Conservation (phyloP, 2,113 vertebrate genomes). For the Fulica atra region DNA sequence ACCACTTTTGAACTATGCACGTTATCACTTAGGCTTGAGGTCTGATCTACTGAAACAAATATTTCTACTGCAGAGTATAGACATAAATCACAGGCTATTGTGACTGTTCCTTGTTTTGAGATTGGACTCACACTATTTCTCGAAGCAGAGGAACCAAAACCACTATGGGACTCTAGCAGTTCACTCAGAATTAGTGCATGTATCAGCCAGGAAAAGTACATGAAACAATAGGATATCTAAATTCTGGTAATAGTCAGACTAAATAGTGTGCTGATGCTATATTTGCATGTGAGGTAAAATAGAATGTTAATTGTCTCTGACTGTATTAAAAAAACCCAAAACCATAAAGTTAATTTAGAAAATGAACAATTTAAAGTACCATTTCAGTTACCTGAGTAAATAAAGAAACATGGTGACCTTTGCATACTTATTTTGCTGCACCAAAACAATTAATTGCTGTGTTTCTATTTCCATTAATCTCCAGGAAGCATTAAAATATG, state of each 20-base stretch:
- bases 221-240: not conserved
- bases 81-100: not conserved
- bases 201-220: not conserved
- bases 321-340: not conserved
- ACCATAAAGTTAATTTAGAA: not conserved
- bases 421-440: not conserved
- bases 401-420: not conserved
- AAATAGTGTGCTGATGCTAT: not conserved
- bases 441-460: not conserved
- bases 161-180: fast-evolving
- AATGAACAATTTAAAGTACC: not conserved
- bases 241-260: not conserved
- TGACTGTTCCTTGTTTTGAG: not conserved
- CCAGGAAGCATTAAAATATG: not conserved
- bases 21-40: not conserved
- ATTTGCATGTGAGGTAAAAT: not conserved
- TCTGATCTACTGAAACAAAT: not conserved
- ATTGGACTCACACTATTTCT: not conserved
- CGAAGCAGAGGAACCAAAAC: not conserved
- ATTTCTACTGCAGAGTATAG: not conserved
- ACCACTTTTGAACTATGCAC: not conserved
- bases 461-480: not conserved
- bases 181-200: not conserved
- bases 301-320: not conserved
- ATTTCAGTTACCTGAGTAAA: not conserved